Evolutionary conservation across 2,797 vertebrate genomes (phyloP).

Genomic region (Karalla daura): DNA sequence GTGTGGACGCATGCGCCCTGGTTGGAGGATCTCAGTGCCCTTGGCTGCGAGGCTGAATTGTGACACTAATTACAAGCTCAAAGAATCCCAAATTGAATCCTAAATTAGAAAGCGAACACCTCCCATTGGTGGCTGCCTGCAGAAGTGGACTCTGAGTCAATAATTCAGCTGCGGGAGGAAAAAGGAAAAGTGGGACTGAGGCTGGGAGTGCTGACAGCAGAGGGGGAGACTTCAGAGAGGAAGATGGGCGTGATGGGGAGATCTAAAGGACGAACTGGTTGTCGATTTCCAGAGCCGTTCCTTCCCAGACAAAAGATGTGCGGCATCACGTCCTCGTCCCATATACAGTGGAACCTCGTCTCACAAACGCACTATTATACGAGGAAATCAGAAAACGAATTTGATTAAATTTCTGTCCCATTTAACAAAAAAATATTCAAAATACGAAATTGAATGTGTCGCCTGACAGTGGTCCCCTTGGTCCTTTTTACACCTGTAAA

Average conservation of each 20-base stretch:
- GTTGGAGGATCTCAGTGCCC: constrained; percentile 49
- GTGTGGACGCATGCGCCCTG: constrained; percentile 16
- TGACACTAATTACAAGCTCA: constrained; percentile 77
- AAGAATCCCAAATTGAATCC: constrained; percentile 77
- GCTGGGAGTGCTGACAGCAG: constrained; percentile 23
- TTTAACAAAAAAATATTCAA: too few relatives aligned
- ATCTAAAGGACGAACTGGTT: too few relatives aligned
- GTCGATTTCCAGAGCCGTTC: too few relatives aligned
- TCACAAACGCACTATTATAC: too few relatives aligned
- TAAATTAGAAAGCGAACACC: constrained; percentile 81
- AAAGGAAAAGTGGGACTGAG: constrained; percentile 46
- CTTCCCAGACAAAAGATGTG: too few relatives aligned
- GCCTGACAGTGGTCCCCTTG: too few relatives aligned
- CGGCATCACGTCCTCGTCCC: too few relatives aligned
- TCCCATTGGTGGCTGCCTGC: constrained; percentile 64
- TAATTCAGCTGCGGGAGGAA: constrained; percentile 63
- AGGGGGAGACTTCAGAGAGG: constrained; percentile 1
- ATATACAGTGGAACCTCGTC: too few relatives aligned
- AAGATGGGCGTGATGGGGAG: background rate
- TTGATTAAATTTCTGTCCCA: too few relatives aligned
- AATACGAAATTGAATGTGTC: too few relatives aligned
- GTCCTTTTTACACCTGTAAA: too few relatives aligned
- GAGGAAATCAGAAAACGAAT: too few relatives aligned
- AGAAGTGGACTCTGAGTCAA: constrained; percentile 64
- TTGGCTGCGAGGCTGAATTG: constrained; percentile 63